Base-by-base conservation (phyloP, 2,797 vertebrate genomes). In the Linurgus olivaceus region DNA sequence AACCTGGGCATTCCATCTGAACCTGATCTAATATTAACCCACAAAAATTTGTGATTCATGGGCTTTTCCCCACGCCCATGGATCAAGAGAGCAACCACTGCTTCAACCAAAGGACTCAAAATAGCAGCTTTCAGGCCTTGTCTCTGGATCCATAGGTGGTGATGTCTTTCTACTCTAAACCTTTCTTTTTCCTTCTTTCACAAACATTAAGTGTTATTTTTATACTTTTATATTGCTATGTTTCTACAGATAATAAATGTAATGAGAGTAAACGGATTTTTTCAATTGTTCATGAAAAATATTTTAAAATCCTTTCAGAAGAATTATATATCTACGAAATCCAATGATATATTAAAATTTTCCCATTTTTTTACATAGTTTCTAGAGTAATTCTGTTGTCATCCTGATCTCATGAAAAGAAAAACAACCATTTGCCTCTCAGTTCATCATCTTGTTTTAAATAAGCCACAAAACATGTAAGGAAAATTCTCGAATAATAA, bases 1-100 rank as follows among this genome's bases (percentile, higher is more conserved):
- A 7, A 19, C 14, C n/a, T 67, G 17, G 23, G 28, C 6, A 38
- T 59, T 38, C 28, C n/a, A 13, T 28, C 6, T 29, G 47, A n/a
- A 20, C 16, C 21, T 48, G 40, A 54, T 16, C 11, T 18, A 54
- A 42, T 17, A 13, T 35, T 31, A 26, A 40, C 10, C 10, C 23
- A 20, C 9, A 17, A 21, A 68, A 48, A 9, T 37, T 31, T 28
- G 13, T 35, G 9, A 11, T 54, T 42, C 11, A 4, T 7, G 3
- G 18, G 6, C 4, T 48, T 23, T 51, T 1, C 6, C 14, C 6
- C 11, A 61, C 2, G 5, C 7, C 13, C 17, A 19, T 10, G 6
- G 25, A 74, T 31, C 17, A 73, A 40, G 45, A 59, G 2, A 73
- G 8, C 3, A 59, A n/a, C 6, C 3, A 54, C 16, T 7, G n/a